Base-by-base conservation (phyloP, 2,113 vertebrate species). In the Oncorhynchus nerka region DNA sequence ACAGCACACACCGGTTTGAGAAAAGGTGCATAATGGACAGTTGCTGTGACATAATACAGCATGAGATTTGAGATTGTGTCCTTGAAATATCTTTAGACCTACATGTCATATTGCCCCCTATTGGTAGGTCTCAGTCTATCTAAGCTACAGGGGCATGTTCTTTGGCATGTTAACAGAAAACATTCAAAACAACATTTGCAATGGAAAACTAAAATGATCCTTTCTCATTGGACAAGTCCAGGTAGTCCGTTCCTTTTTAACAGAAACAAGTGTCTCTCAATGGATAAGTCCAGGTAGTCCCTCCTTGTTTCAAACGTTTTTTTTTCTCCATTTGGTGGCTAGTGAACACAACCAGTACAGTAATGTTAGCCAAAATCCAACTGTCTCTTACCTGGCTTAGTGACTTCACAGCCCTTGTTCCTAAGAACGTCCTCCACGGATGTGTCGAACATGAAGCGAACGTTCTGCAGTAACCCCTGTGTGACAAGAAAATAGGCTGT, bases 381-480 rank as follows among this genome's bases (percentile, higher is more conserved):
- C 24, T 15, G 57, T n/a, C 62, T 62, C 83, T 86, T 91, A 99
- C 97, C 96, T 94, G 90, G 89, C 71, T 95, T 96, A 20, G 86
- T 88, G 30, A 92, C 87, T 67, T 94, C 94, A 68, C 98, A 99
- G 69, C 96, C 97, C 91, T 93, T 96, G 86, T 88, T 94, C 81
- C 77, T 90, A 9, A 99, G 94, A 83, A 98, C 70, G 11, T 97
- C 95, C 55, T 97, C 96, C 75, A 97, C 48, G 0, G 97, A 89
- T 9, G 93, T 94, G 67, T 95, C 96, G 88, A 99, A 98, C 81
- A 96, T 88, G 75, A 99, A 90, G 16, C 82, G 90, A 75, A 98
- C 90, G 72, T 96, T 97, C 93, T 99, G 97, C 78, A 99, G 93
- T 84, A 98, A 90, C 62, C 97, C 98, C 98, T 99, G 92, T 45